phyloP scores from a whole-genome alignment of 1,140 invertebrate genomes.

The Drosophila oshimai region DNA sequence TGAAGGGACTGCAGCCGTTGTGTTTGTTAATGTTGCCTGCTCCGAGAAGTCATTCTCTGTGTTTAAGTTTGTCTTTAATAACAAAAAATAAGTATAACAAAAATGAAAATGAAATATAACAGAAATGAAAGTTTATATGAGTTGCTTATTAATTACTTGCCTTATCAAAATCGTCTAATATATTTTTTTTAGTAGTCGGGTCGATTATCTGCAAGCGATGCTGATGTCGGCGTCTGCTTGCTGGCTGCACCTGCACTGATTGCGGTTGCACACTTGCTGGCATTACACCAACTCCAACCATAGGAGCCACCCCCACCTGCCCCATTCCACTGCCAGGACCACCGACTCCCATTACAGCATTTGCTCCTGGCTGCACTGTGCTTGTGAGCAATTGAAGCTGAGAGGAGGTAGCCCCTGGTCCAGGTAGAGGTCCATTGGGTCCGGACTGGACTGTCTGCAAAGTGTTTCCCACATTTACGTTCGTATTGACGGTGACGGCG shows the following conservation, averaged over 20 bases:
- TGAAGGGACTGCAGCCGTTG: conserved; percentile 1
- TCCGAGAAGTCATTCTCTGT: conserved; percentile 55
- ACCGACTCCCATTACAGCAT: conserved; percentile 54
- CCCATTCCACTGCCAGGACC: conserved; percentile 38
- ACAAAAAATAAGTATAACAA: not conserved
- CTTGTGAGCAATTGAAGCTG: conserved; percentile 59
- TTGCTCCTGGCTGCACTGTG: conserved; percentile 56
- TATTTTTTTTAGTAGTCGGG: conserved; percentile 72
- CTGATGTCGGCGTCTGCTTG: conserved; percentile 56
- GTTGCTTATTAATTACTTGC: conserved; percentile 11
- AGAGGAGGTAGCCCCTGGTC: conserved; percentile 47
- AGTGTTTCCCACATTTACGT: conserved; percentile 57
- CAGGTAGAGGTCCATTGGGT: conserved; percentile 60
- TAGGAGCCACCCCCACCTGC: conserved; percentile 59
- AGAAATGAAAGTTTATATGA: not conserved
- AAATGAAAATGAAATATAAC: not conserved
- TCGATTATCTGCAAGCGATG: conserved; percentile 74
- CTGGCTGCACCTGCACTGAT: conserved; percentile 34
- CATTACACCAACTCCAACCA: conserved; percentile 64
- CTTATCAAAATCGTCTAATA: conserved; percentile 75
- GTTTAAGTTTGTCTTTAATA: conserved; percentile 41
- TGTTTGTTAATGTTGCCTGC: conserved; percentile 2
- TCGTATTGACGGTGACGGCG: conserved; percentile 58
- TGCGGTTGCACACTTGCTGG: conserved; percentile 43
- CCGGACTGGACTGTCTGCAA: conserved; percentile 61